These are phyloP conservation scores for Drymonia ruficornis DNA, from an alignment of 2,888 invertebrate genomes.

Conservation along the genomic window DNA sequence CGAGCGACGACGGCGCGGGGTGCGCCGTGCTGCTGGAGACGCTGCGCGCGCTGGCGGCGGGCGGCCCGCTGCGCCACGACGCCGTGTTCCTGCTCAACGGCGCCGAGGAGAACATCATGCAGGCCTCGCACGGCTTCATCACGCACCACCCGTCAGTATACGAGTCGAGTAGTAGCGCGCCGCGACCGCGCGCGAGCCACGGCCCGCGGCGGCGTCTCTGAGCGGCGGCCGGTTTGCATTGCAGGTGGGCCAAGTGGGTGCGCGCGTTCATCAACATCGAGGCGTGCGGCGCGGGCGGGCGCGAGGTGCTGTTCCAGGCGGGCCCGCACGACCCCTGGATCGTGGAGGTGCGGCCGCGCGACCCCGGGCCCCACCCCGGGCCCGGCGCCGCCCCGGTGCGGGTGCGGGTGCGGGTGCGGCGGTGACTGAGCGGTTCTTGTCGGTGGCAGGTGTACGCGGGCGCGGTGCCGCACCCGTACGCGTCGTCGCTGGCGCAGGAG, in stretches of 20 bases:
- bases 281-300: conserved; percentile 94
- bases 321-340: conserved; percentile 90
- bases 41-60: conserved; percentile 53
- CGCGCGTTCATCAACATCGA: conserved; percentile 93
- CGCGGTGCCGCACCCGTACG: conserved; percentile 93
- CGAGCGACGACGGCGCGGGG: conserved; percentile 95
- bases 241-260: conserved; percentile 88
- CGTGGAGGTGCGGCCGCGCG: conserved; percentile 65
- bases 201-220: background rate
- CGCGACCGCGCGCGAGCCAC: conserved; percentile 85
- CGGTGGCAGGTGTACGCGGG: conserved; percentile 87
- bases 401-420: background rate
- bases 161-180: conserved; percentile 91
- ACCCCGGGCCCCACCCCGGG: too few relatives aligned
- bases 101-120: conserved; percentile 95
- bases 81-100: conserved; percentile 95
- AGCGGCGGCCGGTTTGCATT: conserved; percentile 26
- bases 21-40: conserved; percentile 49
- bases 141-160: conserved; percentile 88
- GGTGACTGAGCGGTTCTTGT: background rate
- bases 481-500: conserved; percentile 93
- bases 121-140: conserved; percentile 95
- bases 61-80: conserved; percentile 87
- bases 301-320: conserved; percentile 94
- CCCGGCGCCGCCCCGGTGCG: too few relatives aligned